Evolutionary conservation across 2,797 vertebrate species (phyloP).

Genomic region (Selene dorsalis): DNA sequence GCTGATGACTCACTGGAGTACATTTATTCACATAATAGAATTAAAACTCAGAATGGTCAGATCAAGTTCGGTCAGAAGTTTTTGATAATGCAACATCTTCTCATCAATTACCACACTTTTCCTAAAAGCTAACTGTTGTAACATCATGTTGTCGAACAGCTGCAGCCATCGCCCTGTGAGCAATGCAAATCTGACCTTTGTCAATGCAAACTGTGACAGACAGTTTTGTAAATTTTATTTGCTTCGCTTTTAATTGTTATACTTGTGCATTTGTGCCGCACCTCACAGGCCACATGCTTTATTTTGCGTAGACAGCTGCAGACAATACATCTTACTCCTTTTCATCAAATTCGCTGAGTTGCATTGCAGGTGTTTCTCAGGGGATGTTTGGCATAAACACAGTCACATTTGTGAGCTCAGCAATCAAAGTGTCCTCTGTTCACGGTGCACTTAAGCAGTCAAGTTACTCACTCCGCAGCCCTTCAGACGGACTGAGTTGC

Average conservation of each 20-base stretch:
- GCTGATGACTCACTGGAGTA: neutral
- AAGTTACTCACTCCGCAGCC: conserved; percentile 50
- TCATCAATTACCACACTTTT: neutral
- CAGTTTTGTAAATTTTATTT: neutral
- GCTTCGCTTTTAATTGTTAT: neutral
- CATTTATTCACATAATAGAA: neutral
- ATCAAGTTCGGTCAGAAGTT: neutral
- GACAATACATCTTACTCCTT: neutral
- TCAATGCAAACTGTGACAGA: neutral
- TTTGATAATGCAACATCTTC: neutral
- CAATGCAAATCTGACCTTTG: neutral
- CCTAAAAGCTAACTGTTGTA: neutral
- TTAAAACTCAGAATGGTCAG: neutral
- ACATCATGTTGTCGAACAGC: neutral
- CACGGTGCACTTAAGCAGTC: conserved; percentile 46
- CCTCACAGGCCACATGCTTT: neutral
- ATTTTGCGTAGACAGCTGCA: neutral
- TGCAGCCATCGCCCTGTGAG: neutral
- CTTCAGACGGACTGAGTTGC: conserved; percentile 39
- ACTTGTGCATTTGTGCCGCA: neutral
- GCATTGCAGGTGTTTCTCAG: conserved; percentile 1
- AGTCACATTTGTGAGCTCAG: conserved; percentile 20
- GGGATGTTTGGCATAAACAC: conserved; percentile 19
- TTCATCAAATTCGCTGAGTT: neutral
- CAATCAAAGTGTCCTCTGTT: conserved; percentile 11